Percentiles rank a stretch among this genome's conserved stretches.
phyloP scores from a whole-genome alignment of 2,888 invertebrate species.

The Leucophenga montana region DNA sequence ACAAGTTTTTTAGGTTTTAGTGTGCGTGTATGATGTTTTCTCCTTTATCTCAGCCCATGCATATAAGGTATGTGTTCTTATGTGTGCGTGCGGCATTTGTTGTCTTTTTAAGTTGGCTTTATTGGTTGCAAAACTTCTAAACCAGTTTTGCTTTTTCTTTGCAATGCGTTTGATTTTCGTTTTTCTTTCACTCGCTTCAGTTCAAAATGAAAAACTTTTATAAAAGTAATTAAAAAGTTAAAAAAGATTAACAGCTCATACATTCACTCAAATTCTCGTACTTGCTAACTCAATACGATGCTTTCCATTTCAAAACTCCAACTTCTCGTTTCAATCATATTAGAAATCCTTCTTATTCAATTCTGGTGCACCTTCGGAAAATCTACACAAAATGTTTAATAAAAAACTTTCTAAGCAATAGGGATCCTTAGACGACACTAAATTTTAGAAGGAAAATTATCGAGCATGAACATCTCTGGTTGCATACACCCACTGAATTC shows the following conservation, averaged over 20 bases:
- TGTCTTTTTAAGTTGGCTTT: conserved; percentile 6
- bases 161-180: no score
- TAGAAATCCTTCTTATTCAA: no score
- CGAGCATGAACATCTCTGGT: no score
- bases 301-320: conserved; percentile 4
- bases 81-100: conserved; percentile 15
- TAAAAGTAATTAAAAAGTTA: conserved; percentile 70
- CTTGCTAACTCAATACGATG: conserved; percentile 16
- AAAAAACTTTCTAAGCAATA: no score
- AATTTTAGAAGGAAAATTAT: no score
- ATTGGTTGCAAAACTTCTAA: conserved; percentile 30
- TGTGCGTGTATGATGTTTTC: background rate
- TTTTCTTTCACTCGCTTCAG: conserved; percentile 40
- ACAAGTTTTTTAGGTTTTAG: conserved; percentile 23
- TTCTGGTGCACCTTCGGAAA: no score
- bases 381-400: no score
- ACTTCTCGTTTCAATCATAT: conserved; percentile 26
- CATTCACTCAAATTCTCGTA: background rate
- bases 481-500: no score
- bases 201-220: conserved; percentile 51
- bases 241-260: conserved; percentile 65
- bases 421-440: no score
- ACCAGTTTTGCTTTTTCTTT: conserved; percentile 28
- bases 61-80: conserved; percentile 41
- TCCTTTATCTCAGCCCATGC: background rate